Conservation (phyloP, 1,140 invertebrate species). For the Drosophila micromelanica region DNA sequence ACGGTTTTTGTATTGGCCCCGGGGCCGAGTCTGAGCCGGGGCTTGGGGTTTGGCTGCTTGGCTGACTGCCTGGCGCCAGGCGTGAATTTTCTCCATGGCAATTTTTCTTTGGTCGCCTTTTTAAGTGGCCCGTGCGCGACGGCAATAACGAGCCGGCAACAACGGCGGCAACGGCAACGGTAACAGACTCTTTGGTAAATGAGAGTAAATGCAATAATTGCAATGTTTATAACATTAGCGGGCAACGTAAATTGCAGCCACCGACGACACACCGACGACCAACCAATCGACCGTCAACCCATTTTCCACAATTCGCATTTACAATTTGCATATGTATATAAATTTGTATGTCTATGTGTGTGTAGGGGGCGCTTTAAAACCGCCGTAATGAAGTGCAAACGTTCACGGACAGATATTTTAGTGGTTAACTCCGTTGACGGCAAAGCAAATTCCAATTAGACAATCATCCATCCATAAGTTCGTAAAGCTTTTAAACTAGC, state of each 20-base stretch:
- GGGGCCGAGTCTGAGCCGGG: constrained; percentile 1
- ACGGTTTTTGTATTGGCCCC: constrained; percentile 5
- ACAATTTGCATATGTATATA: constrained; percentile 39
- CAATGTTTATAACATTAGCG: constrained; percentile 77
- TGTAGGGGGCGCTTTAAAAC: constrained; percentile 32
- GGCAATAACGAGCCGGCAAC: constrained; percentile 67
- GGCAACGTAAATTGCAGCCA: constrained; percentile 66
- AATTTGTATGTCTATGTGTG: neutral
- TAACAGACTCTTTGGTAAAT: constrained; percentile 65
- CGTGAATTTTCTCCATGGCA: constrained; percentile 72
- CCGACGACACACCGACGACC: constrained; percentile 42
- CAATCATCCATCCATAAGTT: constrained; percentile 39
- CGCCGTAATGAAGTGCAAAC: constrained; percentile 39
- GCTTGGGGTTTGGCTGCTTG: constrained; percentile 18
- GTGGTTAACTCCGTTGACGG: constrained; percentile 2
- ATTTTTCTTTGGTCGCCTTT: constrained; percentile 63
- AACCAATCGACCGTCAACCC: constrained; percentile 63
- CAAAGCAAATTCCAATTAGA: constrained; percentile 44
- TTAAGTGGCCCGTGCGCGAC: constrained; percentile 71
- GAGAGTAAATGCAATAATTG: constrained; percentile 81
- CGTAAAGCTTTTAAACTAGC: constrained; percentile 13
- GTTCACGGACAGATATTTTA: constrained; percentile 23
- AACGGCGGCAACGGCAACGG: constrained; percentile 20
- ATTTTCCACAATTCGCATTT: constrained; percentile 47
- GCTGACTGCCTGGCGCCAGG: constrained; percentile 66